phyloP scores from a whole-genome alignment of 2,113 vertebrate species.

The Perca flavescens region DNA sequence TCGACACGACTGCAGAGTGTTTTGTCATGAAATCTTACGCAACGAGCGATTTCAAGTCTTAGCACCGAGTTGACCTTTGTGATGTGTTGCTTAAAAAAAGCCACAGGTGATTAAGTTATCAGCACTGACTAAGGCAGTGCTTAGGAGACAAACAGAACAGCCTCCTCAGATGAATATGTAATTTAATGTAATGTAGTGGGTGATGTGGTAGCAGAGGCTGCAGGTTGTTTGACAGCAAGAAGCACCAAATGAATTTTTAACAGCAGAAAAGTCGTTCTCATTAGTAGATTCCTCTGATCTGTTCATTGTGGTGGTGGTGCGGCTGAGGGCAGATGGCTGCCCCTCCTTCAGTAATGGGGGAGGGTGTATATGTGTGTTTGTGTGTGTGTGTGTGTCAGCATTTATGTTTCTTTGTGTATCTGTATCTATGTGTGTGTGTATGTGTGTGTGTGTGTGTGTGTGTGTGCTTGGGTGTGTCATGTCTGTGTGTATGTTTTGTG shows the following conservation, averaged over 20 bases:
- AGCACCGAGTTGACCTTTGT: constrained; percentile 28
- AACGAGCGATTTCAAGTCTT: constrained; percentile 36
- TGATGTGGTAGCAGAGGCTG: constrained; percentile 17
- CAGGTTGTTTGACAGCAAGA: constrained; percentile 49
- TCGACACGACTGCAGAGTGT: constrained; percentile 16
- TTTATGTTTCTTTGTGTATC: constrained; percentile 43
- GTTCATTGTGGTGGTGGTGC: constrained; percentile 64
- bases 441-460: constrained; percentile 13
- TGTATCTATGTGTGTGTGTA: constrained; percentile 24
- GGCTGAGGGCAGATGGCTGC: constrained; percentile 78
- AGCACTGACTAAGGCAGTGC: neutral
- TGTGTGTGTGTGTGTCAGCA: constrained; percentile 27
- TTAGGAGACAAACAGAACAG: constrained; percentile 34
- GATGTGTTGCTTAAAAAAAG: constrained; percentile 32
- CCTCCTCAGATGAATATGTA: constrained; percentile 1
- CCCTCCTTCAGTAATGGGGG: constrained; percentile 61
- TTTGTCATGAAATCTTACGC: constrained; percentile 52
- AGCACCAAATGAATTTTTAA: constrained; percentile 67
- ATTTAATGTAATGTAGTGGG: neutral
- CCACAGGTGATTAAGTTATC: constrained; percentile 61
- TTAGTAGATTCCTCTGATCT: constrained; percentile 64
- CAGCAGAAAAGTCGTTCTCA: constrained; percentile 50
- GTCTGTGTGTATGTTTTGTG: constrained; percentile 24
- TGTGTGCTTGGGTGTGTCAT: constrained; percentile 24
- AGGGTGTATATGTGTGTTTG: constrained; percentile 32